Base-by-base conservation (phyloP, 2,113 vertebrate genomes). In the Scomber scombrus region DNA sequence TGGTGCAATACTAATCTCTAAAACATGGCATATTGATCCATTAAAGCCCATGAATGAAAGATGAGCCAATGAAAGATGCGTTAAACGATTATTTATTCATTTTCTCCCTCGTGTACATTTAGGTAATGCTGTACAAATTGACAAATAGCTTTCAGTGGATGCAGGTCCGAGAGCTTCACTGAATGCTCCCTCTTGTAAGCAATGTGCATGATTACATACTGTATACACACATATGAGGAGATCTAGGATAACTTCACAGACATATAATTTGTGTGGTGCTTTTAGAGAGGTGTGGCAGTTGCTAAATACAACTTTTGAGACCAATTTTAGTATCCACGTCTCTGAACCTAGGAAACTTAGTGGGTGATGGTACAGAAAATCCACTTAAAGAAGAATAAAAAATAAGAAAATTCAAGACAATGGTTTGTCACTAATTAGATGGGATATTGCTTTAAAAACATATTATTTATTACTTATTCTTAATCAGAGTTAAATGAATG, bases 121-220 rank as follows among this genome's bases (percentile, higher is more conserved):
- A 54, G 9, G 69, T 80, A 68, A 77, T 71, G 43, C 69, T 66
- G 43, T 58, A 75, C n/a, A 86, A 60, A 76, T 52, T 13, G 55
- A 81, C 21, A 73, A 57, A 65, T 16, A 55, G 14, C 12, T 31
- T 40, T 66, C 11, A 55, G 73, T 71, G 15, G 58, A 71, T 68
- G 45, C 11, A 63, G 34, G 47, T n/a, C 21, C 2, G 4, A 60
- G 55, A 73, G 50, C 43, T 56, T n/a, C n/a, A 54, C 49, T 19
- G 16, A 67, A 56, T 64, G 57, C 67, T 71, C 14, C 45, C 49
- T 65, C 52, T n/a, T 40, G 4, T 68, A 69, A 65, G 61, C 73
- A 45, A 7, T 19, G 26, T 50, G 43, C 13, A 57, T 57, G 8
- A 2, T 40, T 12, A 55, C 58, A 60, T 31, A 61, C 5, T 49